Evolutionary conservation across 2,888 invertebrate species (phyloP).

Genomic region (Mesorhabditis spiculigera): DNA sequence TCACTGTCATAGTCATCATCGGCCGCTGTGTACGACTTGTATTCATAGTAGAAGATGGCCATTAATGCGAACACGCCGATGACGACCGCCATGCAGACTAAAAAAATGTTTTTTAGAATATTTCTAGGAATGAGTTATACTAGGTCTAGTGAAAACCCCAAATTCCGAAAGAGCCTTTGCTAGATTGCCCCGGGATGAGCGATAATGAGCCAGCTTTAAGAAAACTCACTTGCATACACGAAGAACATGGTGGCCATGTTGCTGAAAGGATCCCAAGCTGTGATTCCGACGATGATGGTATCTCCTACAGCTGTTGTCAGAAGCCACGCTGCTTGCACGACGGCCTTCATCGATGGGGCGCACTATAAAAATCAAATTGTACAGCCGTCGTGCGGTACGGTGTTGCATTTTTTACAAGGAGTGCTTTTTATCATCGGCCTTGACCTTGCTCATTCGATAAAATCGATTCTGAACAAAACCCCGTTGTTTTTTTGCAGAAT

Average conservation of each 20-base stretch:
- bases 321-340: conserved; percentile 85
- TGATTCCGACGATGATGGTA: conserved; percentile 82
- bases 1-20: conserved; percentile 25
- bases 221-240: conserved; percentile 36
- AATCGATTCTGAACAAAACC: too few relatives aligned
- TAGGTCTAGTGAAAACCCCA: not conserved
- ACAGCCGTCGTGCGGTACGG: not conserved
- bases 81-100: conserved; percentile 78
- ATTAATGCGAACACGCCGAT: conserved; percentile 78
- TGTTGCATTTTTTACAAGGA: not conserved
- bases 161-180: not conserved
- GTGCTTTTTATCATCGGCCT: not conserved
- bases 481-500: not conserved
- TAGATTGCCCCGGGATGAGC: not conserved
- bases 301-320: conserved; percentile 90
- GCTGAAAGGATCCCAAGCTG: conserved; percentile 39
- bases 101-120: not conserved
- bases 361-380: conserved; percentile 64
- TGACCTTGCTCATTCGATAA: too few relatives aligned
- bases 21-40: conserved; percentile 41
- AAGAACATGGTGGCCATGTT: conserved; percentile 48
- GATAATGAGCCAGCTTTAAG: not conserved
- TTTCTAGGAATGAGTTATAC: conserved; percentile 6
- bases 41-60: conserved; percentile 73
- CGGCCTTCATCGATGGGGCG: conserved; percentile 87